Conservation (phyloP, 2,888 invertebrate species). For the Pseudococcus jackbeardsleyi region DNA sequence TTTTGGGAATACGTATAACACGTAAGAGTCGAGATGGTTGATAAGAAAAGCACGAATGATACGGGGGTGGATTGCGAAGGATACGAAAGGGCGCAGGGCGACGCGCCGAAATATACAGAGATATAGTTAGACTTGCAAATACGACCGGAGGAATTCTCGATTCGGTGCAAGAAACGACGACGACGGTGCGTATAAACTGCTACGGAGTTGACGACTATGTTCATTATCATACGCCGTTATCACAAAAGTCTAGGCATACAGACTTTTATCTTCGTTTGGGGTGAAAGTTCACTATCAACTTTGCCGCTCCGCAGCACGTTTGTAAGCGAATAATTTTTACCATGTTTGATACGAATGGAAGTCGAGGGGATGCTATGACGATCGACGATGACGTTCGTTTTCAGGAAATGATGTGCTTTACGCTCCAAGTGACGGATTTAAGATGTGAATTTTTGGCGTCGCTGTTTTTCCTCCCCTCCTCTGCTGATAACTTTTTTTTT, state of each 20-base stretch:
- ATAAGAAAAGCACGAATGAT: neutral
- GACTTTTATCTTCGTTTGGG: slow-evolving; percentile 27
- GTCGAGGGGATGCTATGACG: neutral
- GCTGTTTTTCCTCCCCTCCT: neutral
- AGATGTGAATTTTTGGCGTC: slow-evolving; percentile 18
- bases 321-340: slow-evolving; percentile 21
- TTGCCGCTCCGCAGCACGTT: neutral
- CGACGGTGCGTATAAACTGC: neutral
- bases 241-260: slow-evolving; percentile 19
- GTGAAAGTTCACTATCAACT: slow-evolving; percentile 25
- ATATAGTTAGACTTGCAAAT: slow-evolving; percentile 44
- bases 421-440: slow-evolving; percentile 23
- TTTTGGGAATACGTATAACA: slow-evolving; percentile 10
- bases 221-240: slow-evolving; percentile 49
- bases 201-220: slow-evolving; percentile 28
- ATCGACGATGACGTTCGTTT: slow-evolving; percentile 18
- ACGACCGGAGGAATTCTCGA: neutral
- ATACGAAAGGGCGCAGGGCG: neutral
- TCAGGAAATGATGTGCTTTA: slow-evolving; percentile 42
- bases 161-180: neutral
- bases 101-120: neutral
- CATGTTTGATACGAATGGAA: too few relatives aligned
- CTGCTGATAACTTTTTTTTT: neutral
- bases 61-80: neutral
- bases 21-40: neutral